A percentile compares a stretch with the other conserved stretches of the same genome.
phyloP scores from a whole-genome alignment of 2,888 invertebrate genomes.

The Scaeva pyrastri region DNA sequence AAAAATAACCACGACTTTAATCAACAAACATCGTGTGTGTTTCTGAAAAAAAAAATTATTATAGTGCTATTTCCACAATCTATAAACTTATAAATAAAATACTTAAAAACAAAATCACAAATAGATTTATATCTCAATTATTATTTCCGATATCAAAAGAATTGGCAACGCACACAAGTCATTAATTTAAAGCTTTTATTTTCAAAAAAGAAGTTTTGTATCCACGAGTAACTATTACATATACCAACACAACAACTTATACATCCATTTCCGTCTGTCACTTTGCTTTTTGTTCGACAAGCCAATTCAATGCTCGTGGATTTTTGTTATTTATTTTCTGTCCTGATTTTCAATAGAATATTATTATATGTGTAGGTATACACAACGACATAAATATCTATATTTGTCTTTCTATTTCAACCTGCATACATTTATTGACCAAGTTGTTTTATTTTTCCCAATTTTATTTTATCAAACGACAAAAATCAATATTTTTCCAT shows the following conservation, averaged over 20 bases:
- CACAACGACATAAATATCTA: background rate
- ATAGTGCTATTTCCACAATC: too few relatives aligned
- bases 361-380: background rate
- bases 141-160: constrained; percentile 55
- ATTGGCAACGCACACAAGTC: constrained; percentile 64
- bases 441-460: background rate
- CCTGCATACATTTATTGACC: constrained; percentile 31
- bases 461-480: constrained; percentile 44
- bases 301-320: constrained; percentile 26
- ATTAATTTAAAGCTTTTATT: constrained; percentile 63
- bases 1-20: too few relatives aligned
- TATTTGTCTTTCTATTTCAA: background rate
- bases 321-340: constrained; percentile 27
- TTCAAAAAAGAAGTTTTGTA: background rate
- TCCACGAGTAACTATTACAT: too few relatives aligned
- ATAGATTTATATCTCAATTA: constrained; percentile 69
- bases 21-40: too few relatives aligned
- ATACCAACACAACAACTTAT: background rate
- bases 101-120: constrained; percentile 13
- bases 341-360: constrained; percentile 46
- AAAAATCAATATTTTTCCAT: constrained; percentile 69
- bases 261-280: constrained; percentile 25
- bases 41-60: too few relatives aligned
- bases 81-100: background rate
- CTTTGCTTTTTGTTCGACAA: background rate